These are phyloP conservation scores for Papilio polyxenes DNA, from an alignment of 1,140 invertebrate species.

Conservation along the genomic window DNA sequence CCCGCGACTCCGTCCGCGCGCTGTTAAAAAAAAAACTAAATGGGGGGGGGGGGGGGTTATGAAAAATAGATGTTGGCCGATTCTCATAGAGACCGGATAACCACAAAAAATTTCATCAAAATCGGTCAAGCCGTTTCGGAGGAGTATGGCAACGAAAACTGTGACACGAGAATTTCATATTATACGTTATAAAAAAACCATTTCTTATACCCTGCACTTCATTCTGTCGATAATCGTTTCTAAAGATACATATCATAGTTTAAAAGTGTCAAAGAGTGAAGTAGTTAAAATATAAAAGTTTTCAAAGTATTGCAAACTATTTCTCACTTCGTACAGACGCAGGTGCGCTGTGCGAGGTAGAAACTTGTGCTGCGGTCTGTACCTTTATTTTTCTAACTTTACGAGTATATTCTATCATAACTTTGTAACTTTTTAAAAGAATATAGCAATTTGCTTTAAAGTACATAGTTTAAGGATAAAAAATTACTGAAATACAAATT, in stretches of 20 bases:
- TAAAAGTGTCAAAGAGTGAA: not conserved
- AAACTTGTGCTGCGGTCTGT: not conserved
- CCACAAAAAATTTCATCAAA: too few relatives aligned
- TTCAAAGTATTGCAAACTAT: not conserved
- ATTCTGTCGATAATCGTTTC: not conserved
- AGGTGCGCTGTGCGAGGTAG: not conserved
- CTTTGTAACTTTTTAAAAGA: not conserved
- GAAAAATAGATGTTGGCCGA: too few relatives aligned
- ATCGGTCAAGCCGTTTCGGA: too few relatives aligned
- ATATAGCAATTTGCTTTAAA: not conserved
- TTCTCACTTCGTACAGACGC: not conserved
- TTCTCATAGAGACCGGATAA: too few relatives aligned
- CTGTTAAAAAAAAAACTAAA: too few relatives aligned
- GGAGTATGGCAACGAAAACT: too few relatives aligned
- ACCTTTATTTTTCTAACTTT: not conserved
- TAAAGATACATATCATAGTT: not conserved
- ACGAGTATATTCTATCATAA: not conserved
- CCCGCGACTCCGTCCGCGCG: too few relatives aligned
- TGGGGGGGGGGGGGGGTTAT: too few relatives aligned
- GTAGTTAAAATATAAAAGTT: conserved; percentile 10
- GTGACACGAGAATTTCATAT: too few relatives aligned
- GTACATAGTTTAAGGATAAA: not conserved
- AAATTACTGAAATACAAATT: too few relatives aligned
- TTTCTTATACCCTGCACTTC: not conserved
- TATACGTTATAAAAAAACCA: not conserved